Conservation (phyloP, 2,888 invertebrate genomes). For the Trachelus iudaicus region DNA sequence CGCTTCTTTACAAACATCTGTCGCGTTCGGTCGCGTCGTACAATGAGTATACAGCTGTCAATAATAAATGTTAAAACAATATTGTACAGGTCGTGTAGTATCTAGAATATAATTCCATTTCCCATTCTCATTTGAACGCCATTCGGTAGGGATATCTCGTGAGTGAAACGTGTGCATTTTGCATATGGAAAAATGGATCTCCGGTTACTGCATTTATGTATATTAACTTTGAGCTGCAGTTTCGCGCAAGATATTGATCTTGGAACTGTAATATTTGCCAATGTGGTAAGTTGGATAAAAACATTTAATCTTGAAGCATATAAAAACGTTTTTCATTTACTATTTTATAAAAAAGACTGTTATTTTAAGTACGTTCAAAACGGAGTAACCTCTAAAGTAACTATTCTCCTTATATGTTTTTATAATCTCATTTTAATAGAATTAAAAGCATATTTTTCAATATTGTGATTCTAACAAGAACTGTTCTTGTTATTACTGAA, state of each 20-base stretch:
- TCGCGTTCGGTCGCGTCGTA: not conserved
- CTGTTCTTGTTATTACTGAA: not conserved
- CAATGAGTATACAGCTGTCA: not conserved
- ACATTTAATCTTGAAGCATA: not conserved
- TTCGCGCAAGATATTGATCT: conserved; percentile 32
- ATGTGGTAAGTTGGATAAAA: conserved; percentile 48
- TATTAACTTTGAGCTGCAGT: not conserved
- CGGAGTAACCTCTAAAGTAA: not conserved
- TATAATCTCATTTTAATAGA: not conserved
- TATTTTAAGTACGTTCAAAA: not conserved
- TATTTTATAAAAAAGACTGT: not conserved
- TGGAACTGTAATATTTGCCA: conserved; percentile 54
- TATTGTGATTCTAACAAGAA: not conserved
- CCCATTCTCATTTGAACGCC: not conserved
- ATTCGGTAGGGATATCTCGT: not conserved
- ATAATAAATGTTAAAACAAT: not conserved
- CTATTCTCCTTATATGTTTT: not conserved
- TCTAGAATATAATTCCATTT: not conserved
- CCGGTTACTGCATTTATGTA: not conserved
- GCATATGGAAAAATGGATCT: not conserved
- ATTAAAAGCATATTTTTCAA: not conserved
- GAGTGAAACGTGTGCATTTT: not conserved
- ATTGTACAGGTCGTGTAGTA: not conserved
- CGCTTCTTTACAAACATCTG: not conserved
- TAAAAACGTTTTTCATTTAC: conserved; percentile 17